phyloP scores from a whole-genome alignment of 2,797 vertebrate genomes.

The Sphenopsis melanotis region DNA sequence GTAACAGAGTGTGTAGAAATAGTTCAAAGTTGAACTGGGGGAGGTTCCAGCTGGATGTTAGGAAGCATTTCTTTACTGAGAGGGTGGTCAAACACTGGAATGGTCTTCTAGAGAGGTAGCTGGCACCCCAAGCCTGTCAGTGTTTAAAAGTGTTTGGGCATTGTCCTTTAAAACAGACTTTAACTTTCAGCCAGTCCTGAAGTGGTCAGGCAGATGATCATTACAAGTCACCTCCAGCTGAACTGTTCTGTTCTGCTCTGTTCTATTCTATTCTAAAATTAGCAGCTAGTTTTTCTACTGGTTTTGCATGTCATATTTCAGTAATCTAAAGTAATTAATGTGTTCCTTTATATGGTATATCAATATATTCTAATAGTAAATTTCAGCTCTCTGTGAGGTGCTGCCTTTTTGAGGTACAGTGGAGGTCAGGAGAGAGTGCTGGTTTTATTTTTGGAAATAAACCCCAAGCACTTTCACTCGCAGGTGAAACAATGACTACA shows the following conservation, averaged over 20 bases:
- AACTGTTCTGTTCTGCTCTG: not conserved
- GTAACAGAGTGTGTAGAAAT: not conserved
- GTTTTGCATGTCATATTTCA: not conserved
- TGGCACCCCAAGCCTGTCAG: not conserved
- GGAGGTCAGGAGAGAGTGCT: not conserved
- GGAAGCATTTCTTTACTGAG: not conserved
- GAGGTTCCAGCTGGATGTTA: not conserved
- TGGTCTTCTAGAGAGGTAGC: not conserved
- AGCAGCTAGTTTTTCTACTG: not conserved
- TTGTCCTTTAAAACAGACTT: not conserved
- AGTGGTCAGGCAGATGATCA: not conserved
- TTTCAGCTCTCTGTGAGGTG: not conserved
- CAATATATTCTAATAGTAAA: not conserved
- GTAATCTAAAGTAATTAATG: not conserved
- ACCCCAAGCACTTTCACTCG: fast-evolving
- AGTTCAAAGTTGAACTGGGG: not conserved
- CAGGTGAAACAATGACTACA: not conserved
- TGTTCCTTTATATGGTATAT: not conserved
- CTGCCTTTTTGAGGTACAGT: not conserved
- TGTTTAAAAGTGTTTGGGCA: not conserved
- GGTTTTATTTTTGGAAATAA: not conserved
- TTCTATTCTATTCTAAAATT: not conserved
- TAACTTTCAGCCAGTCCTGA: not conserved
- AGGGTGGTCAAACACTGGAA: not conserved
- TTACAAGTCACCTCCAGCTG: not conserved